Conservation (phyloP, 2,888 invertebrate species). For the Balanococcus diminutus region DNA sequence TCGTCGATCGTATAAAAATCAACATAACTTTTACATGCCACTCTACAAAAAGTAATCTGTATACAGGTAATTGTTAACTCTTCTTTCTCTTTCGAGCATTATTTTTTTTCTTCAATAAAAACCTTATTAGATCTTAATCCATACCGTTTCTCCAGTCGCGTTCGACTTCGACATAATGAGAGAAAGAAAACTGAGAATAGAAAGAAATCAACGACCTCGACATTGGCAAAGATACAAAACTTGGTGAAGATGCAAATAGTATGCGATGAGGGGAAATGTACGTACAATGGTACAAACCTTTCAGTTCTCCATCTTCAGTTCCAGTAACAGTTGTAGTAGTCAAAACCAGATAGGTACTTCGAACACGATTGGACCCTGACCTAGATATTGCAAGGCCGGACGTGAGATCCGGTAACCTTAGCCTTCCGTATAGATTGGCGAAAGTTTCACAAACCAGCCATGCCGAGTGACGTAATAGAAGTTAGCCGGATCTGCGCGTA, state of each 20-base stretch:
- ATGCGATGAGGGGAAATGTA: neutral
- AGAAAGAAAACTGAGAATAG: slow-evolving; percentile 32
- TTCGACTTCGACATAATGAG: slow-evolving; percentile 25
- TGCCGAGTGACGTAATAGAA: slow-evolving; percentile 44
- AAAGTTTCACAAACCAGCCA: slow-evolving; percentile 48
- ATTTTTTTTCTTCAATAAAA: slow-evolving; percentile 24
- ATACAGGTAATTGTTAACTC: slow-evolving; percentile 1
- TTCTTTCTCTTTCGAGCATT: neutral
- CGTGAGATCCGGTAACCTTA: slow-evolving; percentile 54
- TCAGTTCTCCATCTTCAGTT: slow-evolving; percentile 38
- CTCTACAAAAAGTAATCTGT: slow-evolving; percentile 27
- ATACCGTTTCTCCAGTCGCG: slow-evolving; percentile 19
- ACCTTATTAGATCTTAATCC: slow-evolving; percentile 31
- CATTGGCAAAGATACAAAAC: slow-evolving; percentile 32
- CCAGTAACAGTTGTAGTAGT: slow-evolving; percentile 43
- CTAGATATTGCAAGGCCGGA: slow-evolving; percentile 52
- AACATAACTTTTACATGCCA: slow-evolving; percentile 23
- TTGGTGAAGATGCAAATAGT: slow-evolving; percentile 19
- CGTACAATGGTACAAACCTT: slow-evolving; percentile 23
- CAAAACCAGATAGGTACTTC: slow-evolving; percentile 47
- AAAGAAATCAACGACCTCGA: slow-evolving; percentile 42
- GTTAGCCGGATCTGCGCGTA: slow-evolving; percentile 47
- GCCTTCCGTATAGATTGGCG: slow-evolving; percentile 52
- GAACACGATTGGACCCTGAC: slow-evolving; percentile 51
- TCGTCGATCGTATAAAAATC: neutral